Evolutionary conservation across 2,797 vertebrate species (phyloP), one percentile per base, ranked within the genome.

Genomic region (Lagorchestes hirsutus): DNA sequence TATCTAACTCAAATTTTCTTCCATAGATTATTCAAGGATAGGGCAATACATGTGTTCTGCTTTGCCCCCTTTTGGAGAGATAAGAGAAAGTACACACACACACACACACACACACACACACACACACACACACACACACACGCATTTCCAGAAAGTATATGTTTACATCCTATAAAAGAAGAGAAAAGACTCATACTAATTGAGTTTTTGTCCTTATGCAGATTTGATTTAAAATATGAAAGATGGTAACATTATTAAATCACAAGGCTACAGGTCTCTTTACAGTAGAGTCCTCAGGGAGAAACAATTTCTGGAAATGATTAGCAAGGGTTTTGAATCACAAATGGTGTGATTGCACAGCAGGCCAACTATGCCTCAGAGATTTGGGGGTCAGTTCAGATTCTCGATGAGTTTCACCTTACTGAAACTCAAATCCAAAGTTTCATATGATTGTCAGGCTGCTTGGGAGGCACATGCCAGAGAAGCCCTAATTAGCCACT

Each of bases 341-440:
- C 90, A 59, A 74, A 52, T 56, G 55, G 55, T 46, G 13, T 55
- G 52, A 46, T 29, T 55, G 67, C 52, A 55, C 31, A 11, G 28
- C 55, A 56, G 55, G 40, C 59, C 16, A 94, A 87, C 74, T 16
- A 52, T 8, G 67, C 54, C 90, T 74, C 28, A 74, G 59, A 94
- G 59, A 82, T 74, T 46, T 62, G 22, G 40, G 18, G 54, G 55
- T 55, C 52, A 91, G 29, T 74, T 34, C 18, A 14, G 27, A 55
- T 50, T 50, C 93, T 91, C 1, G 9, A 92, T 91, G 46, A 54
- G 54, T 90, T 94, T 92, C n/a, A 87, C 58, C 93, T 90, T 54
- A 91, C 90, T 93, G 91, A 95, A 67, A 57, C 58, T 57, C n/a
- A 4, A 40, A 27, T 87, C n/a, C 58, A 82, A 91, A 62, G 55